phyloP scores from a whole-genome alignment of 2,888 invertebrate species.

The Zaprionus obscuricornis region DNA sequence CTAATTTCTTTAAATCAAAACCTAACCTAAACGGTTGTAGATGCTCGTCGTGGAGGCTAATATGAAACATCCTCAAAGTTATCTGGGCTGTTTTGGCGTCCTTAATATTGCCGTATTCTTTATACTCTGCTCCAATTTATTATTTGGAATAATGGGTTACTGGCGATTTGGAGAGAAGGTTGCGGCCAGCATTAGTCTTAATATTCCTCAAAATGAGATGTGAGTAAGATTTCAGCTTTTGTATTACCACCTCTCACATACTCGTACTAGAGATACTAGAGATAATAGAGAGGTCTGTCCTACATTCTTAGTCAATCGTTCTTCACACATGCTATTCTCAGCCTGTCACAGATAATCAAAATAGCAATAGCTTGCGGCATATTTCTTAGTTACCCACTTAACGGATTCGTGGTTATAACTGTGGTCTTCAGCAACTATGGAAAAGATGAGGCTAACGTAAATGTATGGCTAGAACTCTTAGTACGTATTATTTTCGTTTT shows the following conservation, averaged over 20 bases:
- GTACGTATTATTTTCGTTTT: conserved; percentile 47
- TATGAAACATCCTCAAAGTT: conserved; percentile 94
- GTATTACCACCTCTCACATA: no score
- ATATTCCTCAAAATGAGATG: conserved; percentile 89
- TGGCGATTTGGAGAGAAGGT: conserved; percentile 90
- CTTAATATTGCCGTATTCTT: conserved; percentile 93
- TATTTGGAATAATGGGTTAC: conserved; percentile 96
- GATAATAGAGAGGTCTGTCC: no score
- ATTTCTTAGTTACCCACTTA: conserved; percentile 95
- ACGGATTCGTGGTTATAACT: conserved; percentile 97
- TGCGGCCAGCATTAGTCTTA: conserved; percentile 92
- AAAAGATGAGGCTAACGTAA: accelerated
- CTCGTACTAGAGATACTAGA: no score
- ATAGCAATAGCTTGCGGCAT: conserved; percentile 92
- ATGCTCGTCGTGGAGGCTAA: conserved; percentile 97
- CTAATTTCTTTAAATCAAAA: background rate
- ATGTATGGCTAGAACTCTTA: conserved; percentile 27
- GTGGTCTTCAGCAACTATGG: conserved; percentile 89
- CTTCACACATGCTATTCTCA: conserved; percentile 71
- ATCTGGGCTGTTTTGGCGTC: conserved; percentile 94
- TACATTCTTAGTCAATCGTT: background rate
- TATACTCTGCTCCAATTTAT: conserved; percentile 90
- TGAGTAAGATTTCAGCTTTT: conserved; percentile 83
- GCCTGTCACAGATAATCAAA: conserved; percentile 90
- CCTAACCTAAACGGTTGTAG: conserved; percentile 83